Evolutionary conservation across 2,888 invertebrate species (phyloP).

Genomic region (Minunthozetes semirufus): DNA sequence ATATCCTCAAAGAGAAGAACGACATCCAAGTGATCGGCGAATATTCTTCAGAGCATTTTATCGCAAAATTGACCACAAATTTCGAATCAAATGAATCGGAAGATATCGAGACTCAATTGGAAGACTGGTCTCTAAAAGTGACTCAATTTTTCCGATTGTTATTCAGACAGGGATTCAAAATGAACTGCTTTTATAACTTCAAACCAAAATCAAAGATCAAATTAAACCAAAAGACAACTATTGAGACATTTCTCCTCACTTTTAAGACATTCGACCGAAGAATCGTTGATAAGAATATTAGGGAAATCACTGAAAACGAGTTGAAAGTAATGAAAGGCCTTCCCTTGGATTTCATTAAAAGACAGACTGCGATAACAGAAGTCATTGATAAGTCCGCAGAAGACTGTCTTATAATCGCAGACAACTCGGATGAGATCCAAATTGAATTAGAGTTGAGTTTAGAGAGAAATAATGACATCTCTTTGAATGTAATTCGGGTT

Average conservation of each 20-base stretch:
- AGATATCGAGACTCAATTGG: not conserved
- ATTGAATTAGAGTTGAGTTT: not conserved
- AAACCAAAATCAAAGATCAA: no score
- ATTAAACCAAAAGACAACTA: no score
- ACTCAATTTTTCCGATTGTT: not conserved
- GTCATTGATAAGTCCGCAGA: no score
- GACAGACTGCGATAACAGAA: no score
- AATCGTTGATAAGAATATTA: no score
- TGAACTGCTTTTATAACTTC: no score
- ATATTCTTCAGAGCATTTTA: not conserved
- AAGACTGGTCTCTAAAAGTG: not conserved
- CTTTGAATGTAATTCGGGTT: not conserved
- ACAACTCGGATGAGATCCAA: not conserved
- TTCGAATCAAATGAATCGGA: not conserved
- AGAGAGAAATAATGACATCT: not conserved
- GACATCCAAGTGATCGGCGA: not conserved
- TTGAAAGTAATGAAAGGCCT: no score
- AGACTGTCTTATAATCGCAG: no score
- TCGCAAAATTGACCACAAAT: not conserved
- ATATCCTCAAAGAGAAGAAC: not conserved
- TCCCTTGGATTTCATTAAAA: no score
- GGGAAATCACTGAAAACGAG: no score
- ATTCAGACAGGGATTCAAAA: not conserved
- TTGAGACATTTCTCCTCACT: no score
- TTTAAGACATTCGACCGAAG: no score